Percentiles rank a stretch among this genome's conserved stretches.
These are phyloP conservation scores for Callithrix jacchus DNA, from an alignment of 2,113 vertebrate species.

Conservation along the genomic window DNA sequence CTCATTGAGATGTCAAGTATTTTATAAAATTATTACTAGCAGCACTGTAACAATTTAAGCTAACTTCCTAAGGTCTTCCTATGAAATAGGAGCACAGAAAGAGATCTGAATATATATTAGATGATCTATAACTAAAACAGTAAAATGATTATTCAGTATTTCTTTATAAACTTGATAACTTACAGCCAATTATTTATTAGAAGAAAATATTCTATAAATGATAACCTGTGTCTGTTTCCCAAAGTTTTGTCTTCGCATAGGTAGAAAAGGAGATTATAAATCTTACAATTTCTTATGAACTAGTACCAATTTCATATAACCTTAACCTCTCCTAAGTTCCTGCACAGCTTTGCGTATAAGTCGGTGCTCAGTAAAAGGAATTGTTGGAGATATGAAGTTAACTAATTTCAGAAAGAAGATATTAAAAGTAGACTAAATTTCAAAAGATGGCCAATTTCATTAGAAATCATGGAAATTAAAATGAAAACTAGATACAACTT, in stretches of 20 bases:
- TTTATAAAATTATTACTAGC: not conserved
- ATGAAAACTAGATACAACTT: not conserved
- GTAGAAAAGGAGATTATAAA: not conserved
- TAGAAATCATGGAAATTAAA: not conserved
- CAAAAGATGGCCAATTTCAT: not conserved
- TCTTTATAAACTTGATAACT: not conserved
- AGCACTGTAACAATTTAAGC: not conserved
- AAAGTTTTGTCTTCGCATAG: not conserved
- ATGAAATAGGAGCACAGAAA: not conserved
- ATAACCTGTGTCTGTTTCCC: not conserved
- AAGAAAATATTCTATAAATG: not conserved
- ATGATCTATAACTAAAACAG: not conserved
- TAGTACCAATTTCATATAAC: not conserved
- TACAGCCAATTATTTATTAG: not conserved
- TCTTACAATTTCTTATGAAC: not conserved
- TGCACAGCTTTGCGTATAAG: not conserved
- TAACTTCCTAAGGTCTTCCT: not conserved
- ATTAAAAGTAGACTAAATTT: not conserved
- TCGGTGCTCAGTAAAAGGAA: not conserved
- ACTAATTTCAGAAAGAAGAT: not conserved
- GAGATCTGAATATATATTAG: not conserved
- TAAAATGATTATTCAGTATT: not conserved
- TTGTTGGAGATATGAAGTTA: not conserved
- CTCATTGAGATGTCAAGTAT: not conserved
- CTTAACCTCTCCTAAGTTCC: not conserved